Evolutionary conservation across 2,888 invertebrate genomes (phyloP).

Genomic region (Macrophya annulata): DNA sequence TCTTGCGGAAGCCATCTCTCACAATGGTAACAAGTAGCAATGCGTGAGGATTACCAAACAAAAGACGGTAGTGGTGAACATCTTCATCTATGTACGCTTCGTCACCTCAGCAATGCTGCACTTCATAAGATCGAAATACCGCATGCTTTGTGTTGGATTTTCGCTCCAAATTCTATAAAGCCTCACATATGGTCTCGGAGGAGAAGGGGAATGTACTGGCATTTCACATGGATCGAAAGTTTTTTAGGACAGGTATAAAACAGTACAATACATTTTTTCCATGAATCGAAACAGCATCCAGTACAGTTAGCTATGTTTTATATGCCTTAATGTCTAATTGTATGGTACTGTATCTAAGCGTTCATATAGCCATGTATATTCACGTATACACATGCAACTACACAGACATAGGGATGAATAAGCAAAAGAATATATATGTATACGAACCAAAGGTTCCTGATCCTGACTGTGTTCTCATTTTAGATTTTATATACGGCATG

Average conservation of each 20-base stretch:
- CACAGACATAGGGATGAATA: neutral
- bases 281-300: conserved; percentile 34
- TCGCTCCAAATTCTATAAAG: neutral
- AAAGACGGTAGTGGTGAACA: neutral
- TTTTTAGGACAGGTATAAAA: conserved; percentile 8
- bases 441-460: neutral
- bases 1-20: conserved; percentile 4
- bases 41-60: no score
- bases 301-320: conserved; percentile 28
- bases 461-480: conserved; percentile 21
- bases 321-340: conserved; percentile 22
- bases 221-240: conserved; percentile 18
- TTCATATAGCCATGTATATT: neutral
- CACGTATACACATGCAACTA: neutral
- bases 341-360: conserved; percentile 21
- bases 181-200: neutral
- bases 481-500: conserved; percentile 5
- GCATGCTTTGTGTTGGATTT: neutral
- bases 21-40: neutral
- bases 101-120: neutral
- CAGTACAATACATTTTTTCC: conserved; percentile 8
- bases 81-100: neutral
- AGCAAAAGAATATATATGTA: neutral
- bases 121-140: neutral
- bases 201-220: neutral